These are phyloP conservation scores for Anagrus nilaparvatae DNA, from an alignment of 1,140 invertebrate species.

Conservation along the genomic window DNA sequence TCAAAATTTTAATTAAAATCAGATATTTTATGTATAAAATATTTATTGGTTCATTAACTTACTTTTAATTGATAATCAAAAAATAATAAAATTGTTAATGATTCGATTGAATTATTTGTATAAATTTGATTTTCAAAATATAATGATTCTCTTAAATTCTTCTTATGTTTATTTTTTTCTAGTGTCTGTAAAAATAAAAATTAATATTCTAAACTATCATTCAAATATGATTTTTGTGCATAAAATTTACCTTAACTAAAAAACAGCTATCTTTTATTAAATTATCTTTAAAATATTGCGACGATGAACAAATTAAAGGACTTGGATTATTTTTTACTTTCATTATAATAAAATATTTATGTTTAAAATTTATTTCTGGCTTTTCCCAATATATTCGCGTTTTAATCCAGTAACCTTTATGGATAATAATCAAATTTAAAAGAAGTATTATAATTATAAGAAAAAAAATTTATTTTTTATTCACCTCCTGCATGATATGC, in stretches of 20 bases:
- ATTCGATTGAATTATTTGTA: constrained; percentile 37
- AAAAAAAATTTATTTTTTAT: background rate
- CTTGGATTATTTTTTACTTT: constrained; percentile 23
- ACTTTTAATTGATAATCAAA: constrained; percentile 50
- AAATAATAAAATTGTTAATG: constrained; percentile 44
- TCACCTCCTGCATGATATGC: constrained; percentile 34
- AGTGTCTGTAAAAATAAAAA: constrained; percentile 34
- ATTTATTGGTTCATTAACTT: constrained; percentile 18
- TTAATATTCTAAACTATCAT: constrained; percentile 6
- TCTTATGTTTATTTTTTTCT: constrained; percentile 47
- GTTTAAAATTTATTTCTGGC: constrained; percentile 31
- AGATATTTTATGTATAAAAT: background rate
- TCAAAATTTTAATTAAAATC: background rate
- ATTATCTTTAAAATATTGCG: constrained; percentile 34
- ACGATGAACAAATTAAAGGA: constrained; percentile 35
- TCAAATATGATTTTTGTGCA: constrained; percentile 5
- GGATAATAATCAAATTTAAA: constrained; percentile 3
- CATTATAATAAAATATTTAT: constrained; percentile 35
- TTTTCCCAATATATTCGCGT: constrained; percentile 32
- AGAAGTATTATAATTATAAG: background rate
- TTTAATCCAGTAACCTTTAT: constrained; percentile 33
- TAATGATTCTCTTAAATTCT: constrained; percentile 44
- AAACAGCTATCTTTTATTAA: constrained; percentile 32
- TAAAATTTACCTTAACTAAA: constrained; percentile 6
- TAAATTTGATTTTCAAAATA: constrained; percentile 41